Evolutionary conservation across 2,797 vertebrate species (phyloP).

Genomic region (Gobionotothen gibberifrons): DNA sequence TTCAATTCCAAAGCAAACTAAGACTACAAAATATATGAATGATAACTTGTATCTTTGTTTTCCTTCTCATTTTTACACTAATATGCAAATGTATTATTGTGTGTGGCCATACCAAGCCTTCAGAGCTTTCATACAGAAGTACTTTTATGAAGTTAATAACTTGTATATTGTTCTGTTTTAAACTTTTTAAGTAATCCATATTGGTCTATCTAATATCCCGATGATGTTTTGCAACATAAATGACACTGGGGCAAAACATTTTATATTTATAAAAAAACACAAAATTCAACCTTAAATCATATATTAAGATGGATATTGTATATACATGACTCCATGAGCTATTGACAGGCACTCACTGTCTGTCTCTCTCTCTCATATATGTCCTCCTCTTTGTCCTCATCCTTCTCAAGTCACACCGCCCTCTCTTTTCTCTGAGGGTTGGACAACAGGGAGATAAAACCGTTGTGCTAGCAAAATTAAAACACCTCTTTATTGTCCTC

Average conservation of each 20-base stretch:
- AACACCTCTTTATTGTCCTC: slow-evolving; percentile 74
- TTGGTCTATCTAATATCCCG: not conserved
- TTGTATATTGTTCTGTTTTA: not conserved
- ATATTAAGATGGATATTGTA: not conserved
- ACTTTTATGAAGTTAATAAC: not conserved
- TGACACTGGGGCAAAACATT: not conserved
- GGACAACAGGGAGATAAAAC: slow-evolving; percentile 29
- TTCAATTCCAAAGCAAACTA: slow-evolving; percentile 11
- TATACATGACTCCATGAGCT: slow-evolving; percentile 6
- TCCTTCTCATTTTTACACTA: not conserved
- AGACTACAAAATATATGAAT: slow-evolving; percentile 7
- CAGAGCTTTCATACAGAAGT: not conserved
- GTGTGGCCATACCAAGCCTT: not conserved
- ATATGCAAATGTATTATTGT: not conserved
- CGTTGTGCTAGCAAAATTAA: slow-evolving; percentile 74
- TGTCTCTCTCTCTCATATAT: slow-evolving; percentile 2
- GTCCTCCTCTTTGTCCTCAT: slow-evolving; percentile 10
- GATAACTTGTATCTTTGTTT: not conserved
- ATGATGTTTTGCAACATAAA: not conserved
- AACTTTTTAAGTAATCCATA: not conserved
- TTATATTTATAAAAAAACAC: too few species aligned
- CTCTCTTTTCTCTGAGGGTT: slow-evolving; percentile 24
- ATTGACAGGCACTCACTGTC: slow-evolving; percentile 19
- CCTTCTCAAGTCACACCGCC: slow-evolving; percentile 11
- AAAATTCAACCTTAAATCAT: not conserved